Evolutionary conservation across 1,140 invertebrate species (phyloP), one percentile per base, ranked within the genome.

Genomic region (Cydia strobilella): DNA sequence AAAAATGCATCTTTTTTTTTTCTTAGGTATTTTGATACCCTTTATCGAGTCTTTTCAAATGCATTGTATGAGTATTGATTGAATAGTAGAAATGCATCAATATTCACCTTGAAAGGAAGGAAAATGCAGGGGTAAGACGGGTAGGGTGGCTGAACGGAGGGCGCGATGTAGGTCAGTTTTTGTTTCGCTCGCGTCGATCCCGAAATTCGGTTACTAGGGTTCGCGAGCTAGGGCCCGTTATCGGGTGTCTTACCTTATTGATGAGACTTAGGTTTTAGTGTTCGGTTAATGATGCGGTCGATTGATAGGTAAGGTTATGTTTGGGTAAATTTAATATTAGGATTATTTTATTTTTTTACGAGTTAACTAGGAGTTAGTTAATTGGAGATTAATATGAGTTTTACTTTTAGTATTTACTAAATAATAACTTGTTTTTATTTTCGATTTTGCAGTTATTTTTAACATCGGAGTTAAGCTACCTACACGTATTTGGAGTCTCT

Each of bases 121-220:
- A 86, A 87, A 86, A 83, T 89, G 85, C 86, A 87, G 87, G 88
- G 88, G 87, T 84, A 87, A 88, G 86, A 84, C 80, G 83, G 59
- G 74, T 10, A 89, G 90, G 90, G 90, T 91, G 88, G 86, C 77
- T 90, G 90, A 92, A 92, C 90, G 78, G 80, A 85, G 90, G 88
- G 89, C 88, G 87, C 83, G 78, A 92, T 88, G 85, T 92, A 91
- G 90, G 90, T 92, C 90, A 92, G 89, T 91, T 92, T 92, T 92
- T 92, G 90, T 92, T 92, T 90, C 89, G 86, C 89, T 59, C 54
- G 89, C 86, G 65, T 39, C 27, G 84, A 86, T 80, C 48, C 84
- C 89, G 86, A 90, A 92, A 90, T 91, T 92, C 90, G 90, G 90
- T 92, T 92, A 92, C 80, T 92, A 77, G 90, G 90, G 78, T 80